Evolutionary conservation across 1,140 invertebrate species (phyloP), one percentile per base, ranked within the genome.

Genomic region (Aphaenogaster rudis): DNA sequence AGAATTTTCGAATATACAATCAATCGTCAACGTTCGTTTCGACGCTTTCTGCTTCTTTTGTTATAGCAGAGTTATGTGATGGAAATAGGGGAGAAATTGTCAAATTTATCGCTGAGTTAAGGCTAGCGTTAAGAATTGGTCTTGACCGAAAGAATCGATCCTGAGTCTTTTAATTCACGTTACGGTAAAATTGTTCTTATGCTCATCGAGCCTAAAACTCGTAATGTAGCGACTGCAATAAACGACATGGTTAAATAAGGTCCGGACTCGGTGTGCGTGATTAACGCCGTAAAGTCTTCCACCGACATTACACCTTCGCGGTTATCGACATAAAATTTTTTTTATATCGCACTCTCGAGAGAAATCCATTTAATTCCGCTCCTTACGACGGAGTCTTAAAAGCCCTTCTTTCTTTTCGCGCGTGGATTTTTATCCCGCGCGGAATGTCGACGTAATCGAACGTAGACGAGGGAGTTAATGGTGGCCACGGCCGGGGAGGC

Each of bases 391-490:
- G 9, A 63, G 61, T 54, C 15, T 66, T 77, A 85, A 84, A 86
- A 63, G 59, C 48, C 36, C 39, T 17, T 9, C 42, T 17, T 54
- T 28, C 36, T 61, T 54, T 39, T 39, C 36, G 48, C 52, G 21
- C 66, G 48, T 42, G 78, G 66, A 90, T 90, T 91, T 90, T 88
- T 87, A 91, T 88, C 78, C 79, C 54, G 42, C 66, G 54, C 61
- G 54, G 84, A 90, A 91, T 88, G 89, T 72, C 61, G 74, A 76
- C 67, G 78, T 91, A 91, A 91, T 91, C 90, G 89, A 85, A 91
- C 71, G 74, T 91, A 84, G 82, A 91, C 89, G 63, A 86, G 90
- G 69, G 63, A 91, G 87, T 88, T 91, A 90, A 91, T 88, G 89
- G 89, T 69, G 74, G n/a, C 71, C 88, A 78, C 72, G 84, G 77